Percentiles rank a stretch among this genome's conserved stretches.
phyloP scores from a whole-genome alignment of 2,888 invertebrate species.

The Graphium colonna region DNA sequence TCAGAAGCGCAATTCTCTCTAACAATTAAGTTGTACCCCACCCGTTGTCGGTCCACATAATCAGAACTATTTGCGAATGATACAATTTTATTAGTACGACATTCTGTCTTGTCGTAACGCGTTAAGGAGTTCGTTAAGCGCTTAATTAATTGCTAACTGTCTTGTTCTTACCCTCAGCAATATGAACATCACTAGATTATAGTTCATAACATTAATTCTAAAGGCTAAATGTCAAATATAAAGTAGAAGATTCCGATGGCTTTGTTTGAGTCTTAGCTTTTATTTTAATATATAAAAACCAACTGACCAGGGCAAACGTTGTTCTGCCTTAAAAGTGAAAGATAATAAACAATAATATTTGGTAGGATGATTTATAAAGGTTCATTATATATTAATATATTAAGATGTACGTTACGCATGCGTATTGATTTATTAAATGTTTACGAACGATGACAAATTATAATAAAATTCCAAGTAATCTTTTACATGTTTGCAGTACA shows the following conservation, averaged over 20 bases:
- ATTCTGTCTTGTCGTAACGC: conserved; percentile 1
- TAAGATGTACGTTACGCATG: no score
- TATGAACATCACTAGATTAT: conserved; percentile 1
- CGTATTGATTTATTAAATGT: no score
- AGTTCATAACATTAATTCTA: conserved; percentile 6
- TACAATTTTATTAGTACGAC: conserved; percentile 33
- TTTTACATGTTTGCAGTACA: no score
- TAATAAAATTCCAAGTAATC: no score
- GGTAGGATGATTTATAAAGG: no score
- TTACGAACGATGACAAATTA: no score
- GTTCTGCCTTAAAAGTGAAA: no score
- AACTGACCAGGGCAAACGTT: no score
- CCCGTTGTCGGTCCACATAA: conserved; percentile 22
- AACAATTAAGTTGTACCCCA: conserved; percentile 38
- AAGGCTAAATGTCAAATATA: background rate
- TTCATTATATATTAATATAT: no score
- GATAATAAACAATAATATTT: no score
- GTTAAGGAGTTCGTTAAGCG: conserved; percentile 1
- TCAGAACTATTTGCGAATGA: conserved; percentile 23
- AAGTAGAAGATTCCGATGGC: background rate
- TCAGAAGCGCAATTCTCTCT: conserved; percentile 41
- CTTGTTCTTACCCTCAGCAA: conserved; percentile 2
- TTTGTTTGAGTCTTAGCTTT: no score
- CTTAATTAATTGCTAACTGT: conserved; percentile 16
- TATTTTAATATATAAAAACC: no score